Percentiles rank a stretch among this genome's conserved stretches.
Conservation (phyloP, 1,140 invertebrate species). For the Sycophila sp. region DNA sequence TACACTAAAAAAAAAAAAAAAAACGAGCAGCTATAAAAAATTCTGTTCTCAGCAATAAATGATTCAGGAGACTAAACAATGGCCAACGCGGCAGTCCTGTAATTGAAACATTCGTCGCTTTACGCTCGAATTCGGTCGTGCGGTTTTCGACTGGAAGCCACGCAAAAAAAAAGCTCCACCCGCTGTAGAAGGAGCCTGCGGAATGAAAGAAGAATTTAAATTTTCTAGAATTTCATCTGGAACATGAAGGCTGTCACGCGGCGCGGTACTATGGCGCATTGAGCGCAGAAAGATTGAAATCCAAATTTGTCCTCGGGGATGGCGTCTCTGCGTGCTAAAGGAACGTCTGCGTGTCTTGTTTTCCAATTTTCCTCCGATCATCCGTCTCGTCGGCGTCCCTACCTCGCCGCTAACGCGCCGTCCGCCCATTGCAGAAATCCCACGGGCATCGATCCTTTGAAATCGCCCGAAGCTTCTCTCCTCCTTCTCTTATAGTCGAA, state of each 20-base stretch:
- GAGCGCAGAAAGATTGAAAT: constrained; percentile 11
- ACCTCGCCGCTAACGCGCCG: too few relatives aligned
- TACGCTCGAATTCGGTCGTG: too few relatives aligned
- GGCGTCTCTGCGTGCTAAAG: too few relatives aligned
- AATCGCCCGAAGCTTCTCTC: background rate
- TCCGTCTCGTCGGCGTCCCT: too few relatives aligned
- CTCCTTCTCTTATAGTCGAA: background rate
- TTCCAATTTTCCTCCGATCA: constrained; percentile 15
- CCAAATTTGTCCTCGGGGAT: constrained; percentile 14
- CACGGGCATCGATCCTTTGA: background rate
- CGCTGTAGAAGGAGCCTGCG: too few relatives aligned
- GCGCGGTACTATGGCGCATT: too few relatives aligned
- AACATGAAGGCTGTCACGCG: background rate
- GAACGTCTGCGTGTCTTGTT: constrained; percentile 10
- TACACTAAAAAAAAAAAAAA: too few relatives aligned
- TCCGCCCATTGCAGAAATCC: background rate
- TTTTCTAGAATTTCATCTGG: background rate
- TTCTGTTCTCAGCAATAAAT: too few relatives aligned
- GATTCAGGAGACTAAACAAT: too few relatives aligned
- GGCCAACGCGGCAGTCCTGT: too few relatives aligned
- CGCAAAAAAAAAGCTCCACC: background rate
- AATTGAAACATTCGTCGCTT: too few relatives aligned
- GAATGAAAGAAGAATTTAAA: background rate
- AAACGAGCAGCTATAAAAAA: too few relatives aligned
- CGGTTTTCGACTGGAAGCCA: background rate